Evolutionary conservation across 2,113 vertebrate species (phyloP), one percentile per base, ranked within the genome.

Genomic region (Leptocoma aspasia): DNA sequence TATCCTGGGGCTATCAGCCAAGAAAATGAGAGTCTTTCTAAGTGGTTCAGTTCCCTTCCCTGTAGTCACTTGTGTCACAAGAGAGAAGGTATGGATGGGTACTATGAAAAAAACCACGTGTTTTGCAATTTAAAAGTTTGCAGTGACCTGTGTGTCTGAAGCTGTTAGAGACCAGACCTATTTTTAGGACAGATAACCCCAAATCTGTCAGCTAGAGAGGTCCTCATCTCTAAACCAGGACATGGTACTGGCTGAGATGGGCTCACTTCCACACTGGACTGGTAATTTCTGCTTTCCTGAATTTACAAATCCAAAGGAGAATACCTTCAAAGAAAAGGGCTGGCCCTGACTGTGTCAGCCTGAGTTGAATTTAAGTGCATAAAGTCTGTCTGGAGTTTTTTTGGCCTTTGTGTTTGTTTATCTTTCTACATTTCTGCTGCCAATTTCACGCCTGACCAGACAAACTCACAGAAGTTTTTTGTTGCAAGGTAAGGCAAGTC

Each of bases 401-500:
- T 66, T 60, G 9, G 27, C 33, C 21, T 94, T 61, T 76, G 15
- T 41, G 11, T 59, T 69, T 82, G 28, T 84, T 91, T 79, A 37
- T 72, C 66, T 57, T 90, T 53, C 41, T 50, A 39, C 6, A 39
- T 70, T 96, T 89, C 39, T 64, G 16, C 28, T 91, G 60, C 64
- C 37, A 83, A 57, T 85, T 95, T 96, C 69, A 85, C 1, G 3
- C 61, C 57, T 91, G 86, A 84, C 64, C 53, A 79, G 57, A 82
- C 20, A 91, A 95, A 71, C 11, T 10, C 71, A 47, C n/a, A 69
- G 54, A 76, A 44, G 9, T 56, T 89, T 59, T 90, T 71, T 75
- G 28, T 77, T 80, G 33, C 63, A 82, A 93, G 35, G 45, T 76
- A 87, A 95, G 35, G 9, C 23, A 91, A 90, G 50, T 82, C 75